Evolutionary conservation across 2,888 invertebrate genomes (phyloP), one percentile per base, ranked within the genome.

Genomic region (Heliconius sara): DNA sequence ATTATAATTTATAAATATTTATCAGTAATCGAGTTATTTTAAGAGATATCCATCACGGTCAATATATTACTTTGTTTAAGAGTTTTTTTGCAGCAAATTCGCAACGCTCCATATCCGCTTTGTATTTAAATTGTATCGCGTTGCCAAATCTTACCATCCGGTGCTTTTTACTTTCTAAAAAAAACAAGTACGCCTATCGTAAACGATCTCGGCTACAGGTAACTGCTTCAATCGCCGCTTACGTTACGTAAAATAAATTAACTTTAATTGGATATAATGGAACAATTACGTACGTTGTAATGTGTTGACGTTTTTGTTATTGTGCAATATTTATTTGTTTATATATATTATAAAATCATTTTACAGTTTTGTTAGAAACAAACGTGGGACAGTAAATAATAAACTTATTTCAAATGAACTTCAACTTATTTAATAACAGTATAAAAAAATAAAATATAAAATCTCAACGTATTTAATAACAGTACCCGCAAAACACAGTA

Each of bases 201-300:
- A 81, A 80, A 60, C 73, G 74, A 76, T 80, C 76, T 82, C 77
- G 25, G 75, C 75, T 78, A 78, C 68, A 65, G 65, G 76, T 76
- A 77, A 27, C 67, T 77, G 79, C 81, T 79, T 73, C 80, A 81
- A 81, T 73, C 78, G 85, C 82, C 82, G 80, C 5, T 57, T 80
- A 86, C 85, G 83, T 92, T 91, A 86, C 86, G 83, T 89, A 89
- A 73, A 73, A 39, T 34, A 39, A 22, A 47, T 70, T 27, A 4
- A 52, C 22, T 12, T 9, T 71, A 34, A 70, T 70, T 70, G 19
- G 19, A 16, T 70, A 16, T 70, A 47, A 70, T 47, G 16, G 43
- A 47, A 47, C 43, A 70, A 70, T 70, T 70, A 70, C n/a, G 43
- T 68, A 68, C n/a, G n/a, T 30, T 39, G n/a, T 43, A 16, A 43